phyloP scores from a whole-genome alignment of 2,797 vertebrate genomes.

The Alauda arvensis region DNA sequence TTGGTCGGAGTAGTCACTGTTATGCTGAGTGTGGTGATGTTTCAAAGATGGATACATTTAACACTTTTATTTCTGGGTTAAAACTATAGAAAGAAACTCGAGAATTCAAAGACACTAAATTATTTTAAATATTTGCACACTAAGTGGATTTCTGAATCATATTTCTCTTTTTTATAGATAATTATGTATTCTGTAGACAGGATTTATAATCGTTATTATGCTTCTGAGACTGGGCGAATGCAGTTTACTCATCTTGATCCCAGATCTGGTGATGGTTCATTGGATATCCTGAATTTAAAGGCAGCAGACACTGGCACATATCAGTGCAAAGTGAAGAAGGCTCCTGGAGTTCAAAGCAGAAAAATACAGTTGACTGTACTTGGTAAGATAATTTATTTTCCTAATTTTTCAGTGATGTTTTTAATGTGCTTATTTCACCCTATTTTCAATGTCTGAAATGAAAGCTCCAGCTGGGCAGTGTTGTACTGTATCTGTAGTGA shows the following conservation, averaged over 20 bases:
- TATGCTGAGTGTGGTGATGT: not conserved
- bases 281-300: conserved; percentile 83
- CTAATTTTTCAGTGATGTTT: not conserved
- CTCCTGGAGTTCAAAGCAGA: conserved; percentile 83
- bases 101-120: not conserved
- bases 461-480: not conserved
- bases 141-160: not conserved
- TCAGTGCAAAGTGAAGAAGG: conserved; percentile 95
- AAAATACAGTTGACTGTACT: conserved; percentile 88
- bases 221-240: conserved; percentile 77
- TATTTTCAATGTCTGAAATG: not conserved
- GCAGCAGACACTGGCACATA: conserved; percentile 86
- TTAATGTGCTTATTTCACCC: not conserved
- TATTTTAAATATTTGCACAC: not conserved
- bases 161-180: conserved; percentile 71
- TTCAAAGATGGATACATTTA: not conserved
- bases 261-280: conserved; percentile 85
- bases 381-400: conserved; percentile 74
- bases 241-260: conserved; percentile 85
- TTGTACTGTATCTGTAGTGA: not conserved
- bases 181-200: conserved; percentile 86
- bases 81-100: not conserved
- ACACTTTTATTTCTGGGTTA: not conserved
- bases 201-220: conserved; percentile 80
- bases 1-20: not conserved